Base-by-base conservation (phyloP, 1,140 invertebrate species). In the Geopemphigus sp. region DNA sequence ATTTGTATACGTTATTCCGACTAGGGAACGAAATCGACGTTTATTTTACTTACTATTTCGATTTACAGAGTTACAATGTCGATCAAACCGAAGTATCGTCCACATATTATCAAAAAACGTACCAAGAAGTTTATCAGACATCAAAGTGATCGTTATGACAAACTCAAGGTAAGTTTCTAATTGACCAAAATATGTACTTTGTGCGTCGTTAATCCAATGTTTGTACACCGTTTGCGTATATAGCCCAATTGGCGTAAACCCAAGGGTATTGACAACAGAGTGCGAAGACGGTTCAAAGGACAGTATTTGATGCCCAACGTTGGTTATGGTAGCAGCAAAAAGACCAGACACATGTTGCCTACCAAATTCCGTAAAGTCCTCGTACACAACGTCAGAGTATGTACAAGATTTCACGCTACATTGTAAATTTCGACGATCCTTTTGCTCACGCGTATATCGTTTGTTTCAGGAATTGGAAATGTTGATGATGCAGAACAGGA, bases 251-350 rank as follows among this genome's bases (percentile, higher is more conserved):
- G 95, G 95, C 89, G 95, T 83, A 96, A 95, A 87, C 95, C 95
- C 0, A 95, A 95, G 86, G 95, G 98, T 97, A 99, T 99, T 89
- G 98, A 99, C 88, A 99, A 99, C 91, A 92, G 97, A 88, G 97
- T 99, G 14, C 91, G 98, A 83, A 92, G 98, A 85, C 90, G 96
- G 83, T 99, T 99, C 88, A 99, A 99, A 92, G 98, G 98, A 32
- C 96, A 98, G 85, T 97, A 94, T 85, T 88, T 95, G 87, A 99
- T 99, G 98, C 98, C 98, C 61, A 97, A 93, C 85, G 98, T 99
- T 88, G 98, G 98, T 92, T 99, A 98, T 87, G 97, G 98, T 84
- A 95, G 95, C 82, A 94, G 93, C 85, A 94, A 95, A 85, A 94
- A 93, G 84, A 98, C 96, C 56, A 92, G 92, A 86, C 96, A 99